Evolutionary conservation across 2,113 vertebrate species (phyloP).

Genomic region (Antigone vipio): DNA sequence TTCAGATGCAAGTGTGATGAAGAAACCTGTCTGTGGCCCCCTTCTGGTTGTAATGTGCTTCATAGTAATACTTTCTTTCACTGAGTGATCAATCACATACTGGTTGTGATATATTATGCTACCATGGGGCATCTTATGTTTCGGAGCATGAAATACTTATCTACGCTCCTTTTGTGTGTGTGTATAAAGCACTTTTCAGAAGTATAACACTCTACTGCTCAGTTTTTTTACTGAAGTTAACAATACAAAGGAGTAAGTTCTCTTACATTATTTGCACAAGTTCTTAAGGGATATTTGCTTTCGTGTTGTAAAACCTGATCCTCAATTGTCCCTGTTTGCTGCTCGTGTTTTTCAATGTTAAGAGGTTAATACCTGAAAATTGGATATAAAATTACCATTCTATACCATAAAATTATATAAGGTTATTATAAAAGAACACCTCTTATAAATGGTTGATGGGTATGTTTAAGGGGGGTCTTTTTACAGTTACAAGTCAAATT

Average conservation of each 20-base stretch:
- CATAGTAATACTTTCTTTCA: background rate
- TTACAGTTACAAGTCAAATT: background rate
- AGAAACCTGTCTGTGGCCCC: background rate
- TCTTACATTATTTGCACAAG: background rate
- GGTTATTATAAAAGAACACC: background rate
- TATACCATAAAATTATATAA: background rate
- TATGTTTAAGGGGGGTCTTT: background rate
- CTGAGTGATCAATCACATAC: accelerated
- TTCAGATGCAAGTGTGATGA: background rate
- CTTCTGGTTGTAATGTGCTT: background rate
- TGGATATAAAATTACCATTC: background rate
- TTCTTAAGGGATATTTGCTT: background rate
- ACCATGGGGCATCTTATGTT: background rate
- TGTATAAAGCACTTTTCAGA: background rate
- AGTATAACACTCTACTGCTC: background rate
- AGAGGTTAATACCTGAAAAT: background rate
- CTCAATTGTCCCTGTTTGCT: background rate
- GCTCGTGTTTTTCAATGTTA: background rate
- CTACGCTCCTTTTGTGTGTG: background rate
- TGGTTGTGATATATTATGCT: background rate
- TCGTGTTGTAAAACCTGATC: background rate
- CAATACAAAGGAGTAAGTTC: too few species aligned
- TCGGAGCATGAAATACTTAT: background rate
- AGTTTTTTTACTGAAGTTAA: background rate
- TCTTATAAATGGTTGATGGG: background rate